These are phyloP conservation scores for Galeopterus variegatus DNA, from an alignment of 2,113 vertebrate genomes.

Conservation along the genomic window DNA sequence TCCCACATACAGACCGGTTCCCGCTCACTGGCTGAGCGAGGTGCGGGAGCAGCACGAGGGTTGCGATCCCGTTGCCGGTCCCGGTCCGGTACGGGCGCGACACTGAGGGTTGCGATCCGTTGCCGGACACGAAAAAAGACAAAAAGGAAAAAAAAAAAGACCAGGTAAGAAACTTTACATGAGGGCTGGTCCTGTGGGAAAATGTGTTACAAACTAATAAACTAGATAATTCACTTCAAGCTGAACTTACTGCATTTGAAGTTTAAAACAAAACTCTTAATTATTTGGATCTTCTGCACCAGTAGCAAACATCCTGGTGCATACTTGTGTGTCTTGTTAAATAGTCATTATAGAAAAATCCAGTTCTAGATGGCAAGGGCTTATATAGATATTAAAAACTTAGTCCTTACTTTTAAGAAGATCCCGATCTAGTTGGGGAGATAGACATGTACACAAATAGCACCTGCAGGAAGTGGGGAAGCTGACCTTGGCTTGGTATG, in stretches of 20 bases:
- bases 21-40: too few species aligned
- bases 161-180: constrained; percentile 10
- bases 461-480: not conserved
- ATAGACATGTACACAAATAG: not conserved
- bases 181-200: not conserved
- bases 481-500: not conserved
- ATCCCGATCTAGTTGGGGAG: not conserved
- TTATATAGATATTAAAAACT: not conserved
- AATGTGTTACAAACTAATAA: not conserved
- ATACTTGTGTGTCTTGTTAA: not conserved
- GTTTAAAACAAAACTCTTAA: not conserved
- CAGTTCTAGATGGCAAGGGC: not conserved
- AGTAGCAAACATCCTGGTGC: constrained; percentile 35
- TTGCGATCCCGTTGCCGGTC: too few species aligned
- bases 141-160: too few species aligned
- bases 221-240: not conserved
- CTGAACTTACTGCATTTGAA: not conserved
- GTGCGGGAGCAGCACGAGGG: too few species aligned
- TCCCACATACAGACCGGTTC: too few species aligned
- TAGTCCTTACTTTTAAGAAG: not conserved
- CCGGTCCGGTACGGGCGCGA: too few species aligned
- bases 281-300: not conserved
- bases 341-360: not conserved
- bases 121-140: too few species aligned
- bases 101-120: too few species aligned